phyloP scores from a whole-genome alignment of 2,888 invertebrate genomes.

The Hyposoter didymator region DNA sequence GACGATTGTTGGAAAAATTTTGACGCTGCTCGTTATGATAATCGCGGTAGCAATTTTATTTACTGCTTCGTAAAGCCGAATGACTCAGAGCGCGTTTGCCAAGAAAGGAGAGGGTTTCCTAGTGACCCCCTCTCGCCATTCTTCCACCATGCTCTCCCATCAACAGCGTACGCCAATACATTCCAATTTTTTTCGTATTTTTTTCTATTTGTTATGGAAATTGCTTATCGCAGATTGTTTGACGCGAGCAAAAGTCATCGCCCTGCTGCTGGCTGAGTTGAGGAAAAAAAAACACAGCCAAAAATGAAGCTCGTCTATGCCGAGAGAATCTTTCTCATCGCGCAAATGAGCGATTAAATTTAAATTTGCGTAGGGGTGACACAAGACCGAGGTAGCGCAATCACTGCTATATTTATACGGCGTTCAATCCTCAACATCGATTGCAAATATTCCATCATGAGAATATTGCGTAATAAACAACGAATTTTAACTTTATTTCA shows the following conservation, averaged over 20 bases:
- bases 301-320: slow-evolving; percentile 1
- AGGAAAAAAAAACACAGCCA: not conserved
- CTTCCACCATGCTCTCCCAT: slow-evolving; percentile 52
- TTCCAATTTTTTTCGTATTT: not conserved
- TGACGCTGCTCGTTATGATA: slow-evolving; percentile 35
- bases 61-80: slow-evolving; percentile 62
- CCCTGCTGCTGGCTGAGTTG: not conserved
- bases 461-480: no score
- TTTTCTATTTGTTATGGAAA: no score
- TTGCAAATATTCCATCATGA: slow-evolving; percentile 23
- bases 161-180: slow-evolving; percentile 22
- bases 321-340: slow-evolving; percentile 18
- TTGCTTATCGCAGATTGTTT: not conserved
- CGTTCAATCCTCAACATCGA: slow-evolving; percentile 43
- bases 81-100: slow-evolving; percentile 77
- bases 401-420: slow-evolving; percentile 62
- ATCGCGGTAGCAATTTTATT: slow-evolving; percentile 67
- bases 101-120: slow-evolving; percentile 78
- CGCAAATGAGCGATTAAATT: slow-evolving; percentile 42
- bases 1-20: not conserved
- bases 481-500: no score
- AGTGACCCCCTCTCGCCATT: slow-evolving; percentile 66
- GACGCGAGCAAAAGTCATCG: not conserved
- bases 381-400: slow-evolving; percentile 42
- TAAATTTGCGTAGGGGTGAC: slow-evolving; percentile 57